Evolutionary conservation across 2,113 vertebrate genomes (phyloP).

Genomic region (Eublepharis macularius): DNA sequence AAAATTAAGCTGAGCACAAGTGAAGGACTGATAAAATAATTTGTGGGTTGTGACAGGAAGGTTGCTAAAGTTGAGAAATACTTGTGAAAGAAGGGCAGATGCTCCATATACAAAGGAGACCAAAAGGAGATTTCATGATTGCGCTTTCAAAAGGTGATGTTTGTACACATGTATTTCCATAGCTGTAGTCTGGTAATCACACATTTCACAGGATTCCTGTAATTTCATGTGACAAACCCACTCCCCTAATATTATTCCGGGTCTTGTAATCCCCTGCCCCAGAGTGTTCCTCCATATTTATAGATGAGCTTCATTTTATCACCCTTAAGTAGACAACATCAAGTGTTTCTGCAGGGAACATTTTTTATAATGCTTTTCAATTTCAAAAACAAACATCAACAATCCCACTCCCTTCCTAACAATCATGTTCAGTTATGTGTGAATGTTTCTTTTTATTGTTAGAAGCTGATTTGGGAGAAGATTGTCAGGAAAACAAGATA

Average conservation of each 20-base stretch:
- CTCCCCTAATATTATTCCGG: neutral
- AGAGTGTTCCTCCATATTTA: neutral
- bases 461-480: too few species aligned
- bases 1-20: conserved; percentile 61
- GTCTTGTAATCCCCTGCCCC: too few species aligned
- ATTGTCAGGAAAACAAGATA: too few species aligned
- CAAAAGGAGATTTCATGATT: neutral
- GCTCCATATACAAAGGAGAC: conserved; percentile 11
- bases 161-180: conserved; percentile 2
- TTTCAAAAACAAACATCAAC: neutral
- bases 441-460: too few species aligned
- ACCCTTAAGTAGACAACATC: neutral
- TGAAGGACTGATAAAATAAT: conserved; percentile 56
- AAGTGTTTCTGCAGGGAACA: neutral
- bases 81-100: conserved; percentile 15
- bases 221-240: neutral
- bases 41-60: conserved; percentile 22
- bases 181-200: neutral
- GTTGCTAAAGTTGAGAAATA: conserved; percentile 2
- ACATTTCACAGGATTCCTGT: neutral
- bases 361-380: neutral
- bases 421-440: too few species aligned
- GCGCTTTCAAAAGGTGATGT: conserved; percentile 34
- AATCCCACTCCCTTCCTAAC: neutral
- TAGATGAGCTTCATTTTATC: neutral